These are phyloP conservation scores for Apogon hyalosoma DNA, from an alignment of 2,797 vertebrate species.

Conservation along the genomic window DNA sequence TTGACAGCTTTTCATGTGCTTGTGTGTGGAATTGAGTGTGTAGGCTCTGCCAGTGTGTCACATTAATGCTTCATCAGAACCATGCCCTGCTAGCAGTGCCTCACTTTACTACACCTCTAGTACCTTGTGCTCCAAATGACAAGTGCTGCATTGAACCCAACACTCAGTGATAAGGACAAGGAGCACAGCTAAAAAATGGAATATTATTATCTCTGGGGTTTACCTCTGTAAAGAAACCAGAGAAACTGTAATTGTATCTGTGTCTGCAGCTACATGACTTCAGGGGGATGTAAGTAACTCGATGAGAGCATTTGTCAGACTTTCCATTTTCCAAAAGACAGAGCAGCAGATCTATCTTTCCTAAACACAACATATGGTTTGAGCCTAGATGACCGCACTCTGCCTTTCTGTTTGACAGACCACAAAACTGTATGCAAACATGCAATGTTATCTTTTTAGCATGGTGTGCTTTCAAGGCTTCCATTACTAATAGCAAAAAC, in stretches of 20 bases:
- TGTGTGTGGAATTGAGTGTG: constrained; percentile 43
- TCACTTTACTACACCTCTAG: constrained; percentile 40
- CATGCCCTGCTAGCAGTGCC: constrained; percentile 40
- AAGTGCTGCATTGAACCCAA: constrained; percentile 45
- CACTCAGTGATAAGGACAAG: background rate
- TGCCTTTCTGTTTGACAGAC: constrained; percentile 36
- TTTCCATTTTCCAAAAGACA: constrained; percentile 62
- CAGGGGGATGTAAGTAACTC: constrained; percentile 44
- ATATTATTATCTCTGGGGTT: constrained; percentile 38
- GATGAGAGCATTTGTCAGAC: constrained; percentile 61
- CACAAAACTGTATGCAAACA: constrained; percentile 55
- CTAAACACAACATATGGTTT: constrained; percentile 27
- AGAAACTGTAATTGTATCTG: constrained; percentile 47
- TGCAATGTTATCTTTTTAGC: constrained; percentile 13
- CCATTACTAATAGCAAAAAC: constrained; percentile 39
- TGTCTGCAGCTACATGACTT: constrained; percentile 48
- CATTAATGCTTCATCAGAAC: constrained; percentile 65
- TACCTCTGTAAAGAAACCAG: constrained; percentile 55
- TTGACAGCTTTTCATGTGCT: constrained; percentile 65
- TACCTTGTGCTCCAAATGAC: constrained; percentile 31
- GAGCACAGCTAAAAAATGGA: constrained; percentile 25
- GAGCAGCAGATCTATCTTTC: constrained; percentile 13
- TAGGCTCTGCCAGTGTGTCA: constrained; percentile 55
- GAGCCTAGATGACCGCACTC: constrained; percentile 22
- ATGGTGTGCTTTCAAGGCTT: constrained; percentile 51